Conservation (phyloP, 2,797 vertebrate species). For the Sebastolobus altivelis region DNA sequence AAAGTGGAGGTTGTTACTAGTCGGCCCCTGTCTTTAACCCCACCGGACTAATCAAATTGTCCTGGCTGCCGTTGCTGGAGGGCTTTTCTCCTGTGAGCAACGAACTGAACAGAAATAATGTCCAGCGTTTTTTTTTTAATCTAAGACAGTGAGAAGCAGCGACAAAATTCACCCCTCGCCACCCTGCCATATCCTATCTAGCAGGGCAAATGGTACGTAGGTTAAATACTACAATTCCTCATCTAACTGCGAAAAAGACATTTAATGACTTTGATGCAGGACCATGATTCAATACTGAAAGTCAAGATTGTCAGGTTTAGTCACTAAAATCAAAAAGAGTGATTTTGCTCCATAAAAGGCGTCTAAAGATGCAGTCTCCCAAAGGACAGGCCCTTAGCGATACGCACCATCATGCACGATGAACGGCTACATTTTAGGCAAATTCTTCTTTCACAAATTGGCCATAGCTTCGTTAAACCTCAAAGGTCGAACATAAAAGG, state of each 20-base stretch:
- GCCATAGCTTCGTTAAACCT: background rate
- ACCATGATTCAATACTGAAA: constrained; percentile 58
- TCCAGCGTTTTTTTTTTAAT: constrained; percentile 72
- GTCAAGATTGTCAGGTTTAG: constrained; percentile 53
- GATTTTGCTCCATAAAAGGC: constrained; percentile 61
- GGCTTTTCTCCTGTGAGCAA: constrained; percentile 36
- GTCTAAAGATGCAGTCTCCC: constrained; percentile 77
- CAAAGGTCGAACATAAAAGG: background rate
- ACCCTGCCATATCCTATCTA: constrained; percentile 62
- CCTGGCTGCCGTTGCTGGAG: constrained; percentile 37
- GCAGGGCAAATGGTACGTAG: constrained; percentile 76
- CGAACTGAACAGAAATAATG: constrained; percentile 62
- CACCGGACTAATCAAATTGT: constrained; percentile 40
- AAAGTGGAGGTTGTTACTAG: constrained; percentile 11
- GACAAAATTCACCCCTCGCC: constrained; percentile 64
- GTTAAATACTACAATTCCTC: constrained; percentile 56
- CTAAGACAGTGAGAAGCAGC: constrained; percentile 71
- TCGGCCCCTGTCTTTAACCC: constrained; percentile 16
- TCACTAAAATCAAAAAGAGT: constrained; percentile 44
- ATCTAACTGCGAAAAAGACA: constrained; percentile 29
- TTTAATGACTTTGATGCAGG: constrained; percentile 60
- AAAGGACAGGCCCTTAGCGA: constrained; percentile 36
- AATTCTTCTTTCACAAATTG: background rate
- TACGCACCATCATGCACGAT: background rate
- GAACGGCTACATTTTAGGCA: background rate